These are phyloP conservation scores for Lithobates sylvaticus DNA, from an alignment of 2,797 vertebrate species.

Conservation along the genomic window DNA sequence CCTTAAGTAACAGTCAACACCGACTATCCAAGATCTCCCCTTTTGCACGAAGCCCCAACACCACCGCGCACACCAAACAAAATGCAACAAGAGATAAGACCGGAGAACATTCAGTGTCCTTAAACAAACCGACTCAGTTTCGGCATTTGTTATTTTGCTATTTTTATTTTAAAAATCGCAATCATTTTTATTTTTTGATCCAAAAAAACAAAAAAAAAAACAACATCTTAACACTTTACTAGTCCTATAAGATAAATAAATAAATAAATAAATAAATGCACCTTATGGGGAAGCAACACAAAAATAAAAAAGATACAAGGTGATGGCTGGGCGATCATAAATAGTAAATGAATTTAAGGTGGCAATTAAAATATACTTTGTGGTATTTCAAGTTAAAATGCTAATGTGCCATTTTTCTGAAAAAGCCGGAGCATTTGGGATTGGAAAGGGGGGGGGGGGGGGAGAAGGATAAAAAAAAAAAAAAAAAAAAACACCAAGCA, in stretches of 20 bases:
- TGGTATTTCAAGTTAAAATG: slow-evolving; percentile 68
- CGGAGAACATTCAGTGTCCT: neutral
- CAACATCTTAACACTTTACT: neutral
- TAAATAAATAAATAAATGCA: neutral
- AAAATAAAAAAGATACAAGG: neutral
- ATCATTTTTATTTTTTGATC: too few species aligned
- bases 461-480: slow-evolving; percentile 44
- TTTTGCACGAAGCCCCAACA: neutral
- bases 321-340: neutral
- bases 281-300: neutral
- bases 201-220: too few species aligned
- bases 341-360: slow-evolving; percentile 46
- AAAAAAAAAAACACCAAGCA: slow-evolving; percentile 62
- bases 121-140: neutral
- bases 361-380: slow-evolving; percentile 65
- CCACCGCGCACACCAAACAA: neutral
- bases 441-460: neutral
- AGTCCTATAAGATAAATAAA: neutral
- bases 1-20: too few species aligned
- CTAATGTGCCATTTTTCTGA: slow-evolving; percentile 67
- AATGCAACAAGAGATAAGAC: slow-evolving; percentile 19
- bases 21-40: too few species aligned
- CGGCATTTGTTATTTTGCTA: too few species aligned
- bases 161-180: too few species aligned
- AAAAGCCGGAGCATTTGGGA: slow-evolving; percentile 63